phyloP scores from a whole-genome alignment of 2,113 vertebrate genomes.

The Apistogramma diplotaenia region DNA sequence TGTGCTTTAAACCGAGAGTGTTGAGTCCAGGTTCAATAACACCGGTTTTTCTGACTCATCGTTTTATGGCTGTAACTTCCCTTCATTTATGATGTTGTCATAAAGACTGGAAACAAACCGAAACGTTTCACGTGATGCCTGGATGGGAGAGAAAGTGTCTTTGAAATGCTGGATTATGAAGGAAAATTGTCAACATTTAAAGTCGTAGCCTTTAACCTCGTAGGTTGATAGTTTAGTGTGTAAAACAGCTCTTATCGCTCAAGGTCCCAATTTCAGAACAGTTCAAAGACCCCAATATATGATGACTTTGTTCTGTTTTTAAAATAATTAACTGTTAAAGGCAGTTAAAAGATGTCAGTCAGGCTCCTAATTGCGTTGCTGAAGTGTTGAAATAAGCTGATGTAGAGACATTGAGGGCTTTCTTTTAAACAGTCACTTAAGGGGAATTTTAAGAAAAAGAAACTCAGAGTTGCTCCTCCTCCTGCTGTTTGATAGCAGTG shows the following conservation, averaged over 20 bases:
- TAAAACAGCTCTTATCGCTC: too few relatives aligned
- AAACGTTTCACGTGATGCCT: not conserved
- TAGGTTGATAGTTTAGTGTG: not conserved
- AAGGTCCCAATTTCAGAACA: too few relatives aligned
- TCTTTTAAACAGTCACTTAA: not conserved
- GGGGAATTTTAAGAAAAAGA: slow-evolving; percentile 21
- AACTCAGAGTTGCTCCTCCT: not conserved
- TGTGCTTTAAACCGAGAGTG: not conserved
- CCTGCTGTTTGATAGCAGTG: not conserved
- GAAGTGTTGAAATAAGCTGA: not conserved
- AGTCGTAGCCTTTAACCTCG: not conserved
- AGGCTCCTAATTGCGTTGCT: not conserved
- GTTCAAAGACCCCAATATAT: not conserved
- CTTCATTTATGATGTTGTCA: not conserved
- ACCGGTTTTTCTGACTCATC: not conserved
- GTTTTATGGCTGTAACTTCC: not conserved
- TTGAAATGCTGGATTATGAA: not conserved
- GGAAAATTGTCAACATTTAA: not conserved
- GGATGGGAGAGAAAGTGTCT: not conserved
- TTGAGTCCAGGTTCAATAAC: not conserved
- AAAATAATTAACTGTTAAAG: not conserved
- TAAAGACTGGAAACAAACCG: not conserved
- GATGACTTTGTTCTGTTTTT: not conserved
- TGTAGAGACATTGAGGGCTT: not conserved
- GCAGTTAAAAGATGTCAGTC: not conserved